phyloP scores from a whole-genome alignment of 2,113 vertebrate species.

The Notothenia coriiceps region DNA sequence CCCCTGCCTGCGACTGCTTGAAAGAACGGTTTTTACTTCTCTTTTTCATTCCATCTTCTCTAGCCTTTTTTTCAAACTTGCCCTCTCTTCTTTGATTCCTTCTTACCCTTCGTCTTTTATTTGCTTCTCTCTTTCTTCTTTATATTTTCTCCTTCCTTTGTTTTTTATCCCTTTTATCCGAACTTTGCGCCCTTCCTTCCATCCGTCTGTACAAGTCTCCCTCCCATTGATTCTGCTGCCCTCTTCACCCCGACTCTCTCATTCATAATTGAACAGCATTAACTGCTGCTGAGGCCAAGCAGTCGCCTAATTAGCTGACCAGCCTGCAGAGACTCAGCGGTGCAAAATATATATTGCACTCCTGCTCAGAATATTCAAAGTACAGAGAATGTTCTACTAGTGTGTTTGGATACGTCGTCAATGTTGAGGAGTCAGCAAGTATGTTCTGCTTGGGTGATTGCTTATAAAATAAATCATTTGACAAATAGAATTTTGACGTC shows the following conservation, averaged over 20 bases:
- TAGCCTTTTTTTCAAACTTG: slow-evolving; percentile 24
- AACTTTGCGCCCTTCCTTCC: slow-evolving; percentile 9
- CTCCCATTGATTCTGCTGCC: slow-evolving; percentile 65
- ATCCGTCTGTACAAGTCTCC: slow-evolving; percentile 30
- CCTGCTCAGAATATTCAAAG: slow-evolving; percentile 36
- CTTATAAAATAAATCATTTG: not conserved
- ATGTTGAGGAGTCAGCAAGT: not conserved
- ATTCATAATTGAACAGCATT: slow-evolving; percentile 81
- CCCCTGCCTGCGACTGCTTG: slow-evolving; percentile 16
- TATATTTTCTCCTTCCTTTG: not conserved
- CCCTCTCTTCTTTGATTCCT: slow-evolving; percentile 19
- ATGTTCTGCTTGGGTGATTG: not conserved
- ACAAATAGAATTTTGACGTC: not conserved
- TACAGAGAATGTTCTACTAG: not conserved
- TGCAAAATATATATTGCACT: slow-evolving; percentile 48
- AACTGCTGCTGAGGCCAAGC: slow-evolving; percentile 70
- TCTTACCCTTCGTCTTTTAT: slow-evolving; percentile 1
- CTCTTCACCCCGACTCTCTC: slow-evolving; percentile 68
- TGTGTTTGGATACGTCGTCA: not conserved
- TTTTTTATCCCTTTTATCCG: slow-evolving; percentile 23
- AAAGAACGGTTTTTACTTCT: not conserved
- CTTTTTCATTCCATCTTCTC: not conserved
- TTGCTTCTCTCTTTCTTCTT: not conserved
- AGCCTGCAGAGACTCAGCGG: slow-evolving; percentile 50
- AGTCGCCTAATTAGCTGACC: slow-evolving; percentile 75